A percentile compares a stretch with the other conserved stretches of the same genome.
phyloP scores from a whole-genome alignment of 2,113 vertebrate species.

The Apteryx mantelli region DNA sequence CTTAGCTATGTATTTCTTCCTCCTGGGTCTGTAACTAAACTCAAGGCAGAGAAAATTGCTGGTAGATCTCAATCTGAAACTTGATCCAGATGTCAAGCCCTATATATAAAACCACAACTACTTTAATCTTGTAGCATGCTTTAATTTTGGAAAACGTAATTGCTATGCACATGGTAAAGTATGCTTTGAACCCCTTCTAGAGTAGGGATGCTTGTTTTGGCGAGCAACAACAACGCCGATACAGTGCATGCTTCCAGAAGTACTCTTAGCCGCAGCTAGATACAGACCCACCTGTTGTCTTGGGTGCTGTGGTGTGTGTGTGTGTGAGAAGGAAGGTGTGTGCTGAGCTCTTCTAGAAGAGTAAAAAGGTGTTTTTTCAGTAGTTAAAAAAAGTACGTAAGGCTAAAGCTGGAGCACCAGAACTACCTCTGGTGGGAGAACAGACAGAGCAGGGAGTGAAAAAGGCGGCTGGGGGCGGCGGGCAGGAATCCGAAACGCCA shows the following conservation, averaged over 20 bases:
- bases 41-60: not conserved
- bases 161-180: rapidly evolving
- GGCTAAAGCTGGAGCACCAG: not conserved
- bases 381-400: rapidly evolving
- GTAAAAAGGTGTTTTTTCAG: too few relatives aligned
- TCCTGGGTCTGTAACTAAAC: not conserved
- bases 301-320: rapidly evolving
- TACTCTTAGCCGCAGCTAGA: rapidly evolving
- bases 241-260: rapidly evolving
- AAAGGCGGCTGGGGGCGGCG: too few relatives aligned
- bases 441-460: not conserved
- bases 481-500: too few relatives aligned
- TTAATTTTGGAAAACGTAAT: not conserved
- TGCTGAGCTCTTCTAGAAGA: not conserved
- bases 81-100: not conserved
- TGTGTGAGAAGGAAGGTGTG: too few relatives aligned
- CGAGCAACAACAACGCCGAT: rapidly evolving
- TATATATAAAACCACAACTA: not conserved
- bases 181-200: not conserved
- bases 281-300: too few relatives aligned
- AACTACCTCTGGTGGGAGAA: not conserved
- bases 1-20: not conserved
- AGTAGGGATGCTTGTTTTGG: rapidly evolving
- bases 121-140: not conserved
- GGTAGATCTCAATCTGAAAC: not conserved